A percentile compares a stretch with the other conserved stretches of the same genome.
Evolutionary conservation across 2,888 invertebrate genomes (phyloP).

Genomic region (Drosophila longiperda): DNA sequence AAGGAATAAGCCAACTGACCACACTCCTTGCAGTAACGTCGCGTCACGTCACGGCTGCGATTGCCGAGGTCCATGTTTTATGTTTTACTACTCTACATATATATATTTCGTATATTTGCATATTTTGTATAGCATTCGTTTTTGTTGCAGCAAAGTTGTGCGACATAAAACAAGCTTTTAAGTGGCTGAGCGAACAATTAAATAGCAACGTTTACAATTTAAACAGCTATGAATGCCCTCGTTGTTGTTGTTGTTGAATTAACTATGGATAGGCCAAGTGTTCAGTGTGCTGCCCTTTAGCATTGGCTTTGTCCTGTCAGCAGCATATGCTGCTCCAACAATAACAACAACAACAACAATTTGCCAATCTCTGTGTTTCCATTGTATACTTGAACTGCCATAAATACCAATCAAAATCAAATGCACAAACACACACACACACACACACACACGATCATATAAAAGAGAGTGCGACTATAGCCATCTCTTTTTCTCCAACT

Average conservation of each 20-base stretch:
- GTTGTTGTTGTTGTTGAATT: constrained; percentile 27
- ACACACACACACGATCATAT: neutral
- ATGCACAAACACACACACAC: constrained; percentile 65
- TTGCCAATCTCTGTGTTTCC: constrained; percentile 35
- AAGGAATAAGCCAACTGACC: constrained; percentile 39
- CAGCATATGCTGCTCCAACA: constrained; percentile 36
- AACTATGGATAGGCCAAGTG: constrained; percentile 22
- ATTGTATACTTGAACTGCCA: constrained; percentile 73
- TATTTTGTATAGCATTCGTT: constrained; percentile 9
- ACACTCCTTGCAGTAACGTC: constrained; percentile 7
- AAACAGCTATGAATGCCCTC: neutral
- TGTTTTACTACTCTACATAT: constrained; percentile 14
- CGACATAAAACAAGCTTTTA: constrained; percentile 54
- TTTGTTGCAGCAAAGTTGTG: constrained; percentile 27
- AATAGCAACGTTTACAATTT: constrained; percentile 44
- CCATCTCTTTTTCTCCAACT: neutral
- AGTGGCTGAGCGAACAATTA: constrained; percentile 53
- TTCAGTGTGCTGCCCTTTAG: constrained; percentile 13
- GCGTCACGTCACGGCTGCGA: constrained; percentile 54
- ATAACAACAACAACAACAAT: constrained; percentile 33
- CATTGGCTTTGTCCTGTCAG: constrained; percentile 44
- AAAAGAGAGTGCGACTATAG: neutral
- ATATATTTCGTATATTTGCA: constrained; percentile 28
- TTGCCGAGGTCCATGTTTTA: constrained; percentile 53
- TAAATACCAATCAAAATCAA: constrained; percentile 85